Conservation (phyloP, 2,113 vertebrate species). For the Larimichthys polyactis region DNA sequence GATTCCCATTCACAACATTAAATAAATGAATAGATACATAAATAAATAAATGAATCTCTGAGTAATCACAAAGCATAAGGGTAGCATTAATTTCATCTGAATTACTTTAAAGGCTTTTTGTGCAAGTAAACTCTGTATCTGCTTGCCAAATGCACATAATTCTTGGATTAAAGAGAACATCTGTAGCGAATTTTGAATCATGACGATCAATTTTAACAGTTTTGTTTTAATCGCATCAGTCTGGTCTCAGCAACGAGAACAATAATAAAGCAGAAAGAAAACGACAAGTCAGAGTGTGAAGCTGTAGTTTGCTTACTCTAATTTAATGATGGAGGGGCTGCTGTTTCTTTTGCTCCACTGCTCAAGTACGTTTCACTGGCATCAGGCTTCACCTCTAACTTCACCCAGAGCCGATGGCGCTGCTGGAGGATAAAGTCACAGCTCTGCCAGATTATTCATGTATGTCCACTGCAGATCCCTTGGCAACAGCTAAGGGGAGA, state of each 20-base stretch:
- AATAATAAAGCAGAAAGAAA: background rate
- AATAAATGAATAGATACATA: background rate
- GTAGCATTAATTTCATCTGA: constrained; percentile 21
- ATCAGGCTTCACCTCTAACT: constrained; percentile 81
- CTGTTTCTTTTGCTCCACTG: constrained; percentile 33
- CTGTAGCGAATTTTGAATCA: constrained; percentile 25
- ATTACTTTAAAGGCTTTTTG: background rate
- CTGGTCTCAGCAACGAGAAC: background rate
- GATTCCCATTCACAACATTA: background rate
- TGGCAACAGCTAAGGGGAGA: constrained; percentile 81
- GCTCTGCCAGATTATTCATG: constrained; percentile 85
- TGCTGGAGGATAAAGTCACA: constrained; percentile 84
- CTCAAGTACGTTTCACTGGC: constrained; percentile 42
- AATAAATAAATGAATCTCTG: constrained; percentile 3
- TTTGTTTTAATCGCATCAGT: background rate
- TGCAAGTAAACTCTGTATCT: background rate
- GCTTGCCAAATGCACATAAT: constrained; percentile 8
- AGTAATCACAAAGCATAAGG: constrained; percentile 23
- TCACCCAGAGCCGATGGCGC: constrained; percentile 82
- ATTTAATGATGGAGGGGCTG: constrained; percentile 12
- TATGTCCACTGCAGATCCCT: constrained; percentile 88
- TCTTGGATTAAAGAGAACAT: constrained; percentile 18
- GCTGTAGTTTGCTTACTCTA: constrained; percentile 12
- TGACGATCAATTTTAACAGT: background rate
- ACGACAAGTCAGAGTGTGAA: background rate